Conservation (phyloP, 2,797 vertebrate species). For the Pseudomugil gertrudae region DNA sequence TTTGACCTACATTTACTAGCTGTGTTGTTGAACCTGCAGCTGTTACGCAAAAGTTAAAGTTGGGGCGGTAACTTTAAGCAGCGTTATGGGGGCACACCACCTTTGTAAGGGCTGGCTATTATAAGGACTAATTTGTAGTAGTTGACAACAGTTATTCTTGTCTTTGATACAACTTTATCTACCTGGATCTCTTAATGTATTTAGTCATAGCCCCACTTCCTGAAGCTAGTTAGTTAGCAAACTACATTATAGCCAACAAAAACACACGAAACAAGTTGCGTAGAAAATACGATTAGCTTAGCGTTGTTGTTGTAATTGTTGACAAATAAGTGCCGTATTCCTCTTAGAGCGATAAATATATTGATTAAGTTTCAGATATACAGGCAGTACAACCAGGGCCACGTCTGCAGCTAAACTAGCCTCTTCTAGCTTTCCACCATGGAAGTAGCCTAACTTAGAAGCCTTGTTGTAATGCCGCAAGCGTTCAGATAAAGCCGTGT, state of each 20-base stretch:
- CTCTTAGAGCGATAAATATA: neutral
- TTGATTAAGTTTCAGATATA: conserved; percentile 4
- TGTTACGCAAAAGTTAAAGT: no score
- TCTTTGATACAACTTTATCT: neutral
- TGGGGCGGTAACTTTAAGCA: no score
- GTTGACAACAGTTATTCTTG: neutral
- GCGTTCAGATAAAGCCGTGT: neutral
- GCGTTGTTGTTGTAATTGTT: neutral
- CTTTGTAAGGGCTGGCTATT: neutral
- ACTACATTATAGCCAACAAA: neutral
- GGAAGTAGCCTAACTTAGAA: conserved; percentile 30
- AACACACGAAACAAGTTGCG: neutral
- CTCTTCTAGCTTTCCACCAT: conserved; percentile 34
- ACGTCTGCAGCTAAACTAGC: conserved; percentile 76
- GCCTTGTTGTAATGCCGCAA: neutral
- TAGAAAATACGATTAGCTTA: neutral
- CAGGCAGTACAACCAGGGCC: conserved; percentile 49
- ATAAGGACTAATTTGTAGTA: neutral
- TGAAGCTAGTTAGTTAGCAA: conserved; percentile 37
- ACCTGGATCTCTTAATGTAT: neutral
- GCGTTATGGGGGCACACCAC: no score
- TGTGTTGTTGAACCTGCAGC: conserved; percentile 1
- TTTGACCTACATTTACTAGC: neutral
- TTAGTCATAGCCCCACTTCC: conserved; percentile 6
- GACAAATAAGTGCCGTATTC: neutral